Evolutionary conservation across 2,113 vertebrate genomes (phyloP).

Genomic region (Phocoena sinus): DNA sequence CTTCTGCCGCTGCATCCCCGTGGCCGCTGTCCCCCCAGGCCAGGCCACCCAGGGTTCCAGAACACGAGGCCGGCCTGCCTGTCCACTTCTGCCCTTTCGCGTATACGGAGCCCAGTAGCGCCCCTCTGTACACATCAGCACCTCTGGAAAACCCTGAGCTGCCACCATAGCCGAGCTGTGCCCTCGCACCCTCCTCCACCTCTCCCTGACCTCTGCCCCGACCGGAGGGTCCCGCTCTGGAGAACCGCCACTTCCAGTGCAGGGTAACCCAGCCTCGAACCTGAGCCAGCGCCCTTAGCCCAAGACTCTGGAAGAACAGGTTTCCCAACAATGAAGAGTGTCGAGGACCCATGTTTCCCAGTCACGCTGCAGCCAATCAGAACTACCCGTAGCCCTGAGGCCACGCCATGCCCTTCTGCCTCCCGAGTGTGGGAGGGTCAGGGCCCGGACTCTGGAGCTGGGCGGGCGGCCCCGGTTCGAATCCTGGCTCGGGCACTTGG

Average conservation of each 20-base stretch:
- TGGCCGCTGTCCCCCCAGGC: too few species aligned
- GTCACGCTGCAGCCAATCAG: not conserved
- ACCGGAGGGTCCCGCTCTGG: not conserved
- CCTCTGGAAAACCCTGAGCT: not conserved
- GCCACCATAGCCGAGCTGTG: not conserved
- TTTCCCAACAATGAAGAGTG: not conserved
- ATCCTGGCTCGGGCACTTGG: not conserved
- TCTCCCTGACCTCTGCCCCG: not conserved
- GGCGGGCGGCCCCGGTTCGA: not conserved
- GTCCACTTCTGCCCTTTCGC: rapidly evolving
- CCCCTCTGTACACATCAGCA: too few species aligned
- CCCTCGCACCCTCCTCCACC: not conserved
- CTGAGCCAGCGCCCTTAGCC: not conserved
- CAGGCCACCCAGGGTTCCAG: not conserved
- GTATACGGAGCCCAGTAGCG: rapidly evolving
- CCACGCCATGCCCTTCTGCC: rapidly evolving
- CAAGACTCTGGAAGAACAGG: not conserved
- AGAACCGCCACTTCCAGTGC: not conserved
- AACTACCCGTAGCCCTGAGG: not conserved
- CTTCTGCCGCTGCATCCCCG: not conserved
- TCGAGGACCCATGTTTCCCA: rapidly evolving
- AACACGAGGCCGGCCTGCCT: not conserved
- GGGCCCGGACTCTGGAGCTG: not conserved
- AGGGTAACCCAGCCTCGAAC: not conserved
- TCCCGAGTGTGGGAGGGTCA: not conserved